These are phyloP conservation scores for Cyphomyrmex costatus DNA, from an alignment of 1,140 invertebrate species.

Conservation along the genomic window DNA sequence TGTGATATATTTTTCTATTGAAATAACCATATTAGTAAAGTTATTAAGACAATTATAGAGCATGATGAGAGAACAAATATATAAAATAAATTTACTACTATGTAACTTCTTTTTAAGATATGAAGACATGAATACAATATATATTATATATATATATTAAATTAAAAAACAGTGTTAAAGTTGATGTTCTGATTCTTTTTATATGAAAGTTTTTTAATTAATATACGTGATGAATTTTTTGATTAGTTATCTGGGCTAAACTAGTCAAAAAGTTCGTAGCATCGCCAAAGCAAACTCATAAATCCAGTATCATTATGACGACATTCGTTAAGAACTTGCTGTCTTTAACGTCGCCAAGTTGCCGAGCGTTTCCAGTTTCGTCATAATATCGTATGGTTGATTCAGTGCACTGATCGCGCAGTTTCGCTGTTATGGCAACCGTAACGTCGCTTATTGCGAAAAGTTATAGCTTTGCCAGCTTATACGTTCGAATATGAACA, in stretches of 20 bases:
- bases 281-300: slow-evolving; percentile 33
- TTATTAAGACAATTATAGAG: not conserved
- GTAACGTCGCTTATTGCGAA: slow-evolving; percentile 48
- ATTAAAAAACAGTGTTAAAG: not conserved
- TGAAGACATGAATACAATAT: not conserved
- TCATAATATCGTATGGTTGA: slow-evolving; percentile 1
- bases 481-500: slow-evolving; percentile 23
- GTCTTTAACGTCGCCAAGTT: slow-evolving; percentile 35
- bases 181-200: not conserved
- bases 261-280: not conserved
- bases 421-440: slow-evolving; percentile 47
- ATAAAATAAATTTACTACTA: not conserved
- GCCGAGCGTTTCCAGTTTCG: not conserved
- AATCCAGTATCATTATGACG: slow-evolving; percentile 44
- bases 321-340: slow-evolving; percentile 46
- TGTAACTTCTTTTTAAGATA: slow-evolving; percentile 1
- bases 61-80: slow-evolving; percentile 17
- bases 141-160: not conserved
- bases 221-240: not conserved
- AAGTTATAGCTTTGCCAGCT: slow-evolving; percentile 52
- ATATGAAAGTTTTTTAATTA: not conserved
- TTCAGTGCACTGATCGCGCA: slow-evolving; percentile 40
- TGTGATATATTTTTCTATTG: not conserved
- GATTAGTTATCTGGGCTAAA: not conserved
- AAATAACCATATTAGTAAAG: slow-evolving; percentile 22